phyloP scores from a whole-genome alignment of 2,797 vertebrate genomes.

The Fundulus diaphanus region DNA sequence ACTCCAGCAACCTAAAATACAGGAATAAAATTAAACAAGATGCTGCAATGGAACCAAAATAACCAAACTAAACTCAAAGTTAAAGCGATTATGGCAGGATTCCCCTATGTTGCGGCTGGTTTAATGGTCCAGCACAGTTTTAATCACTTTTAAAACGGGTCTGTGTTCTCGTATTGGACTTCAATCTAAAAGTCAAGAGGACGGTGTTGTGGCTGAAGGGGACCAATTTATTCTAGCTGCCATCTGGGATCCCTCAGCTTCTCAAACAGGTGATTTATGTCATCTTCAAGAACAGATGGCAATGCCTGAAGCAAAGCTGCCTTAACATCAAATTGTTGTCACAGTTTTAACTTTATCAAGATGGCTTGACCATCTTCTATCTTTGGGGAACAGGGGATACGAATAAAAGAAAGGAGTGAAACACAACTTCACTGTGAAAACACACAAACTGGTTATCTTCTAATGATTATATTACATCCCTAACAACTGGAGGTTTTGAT shows the following conservation, averaged over 20 bases:
- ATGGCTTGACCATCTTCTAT: constrained; percentile 6
- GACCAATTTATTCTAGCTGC: constrained; percentile 25
- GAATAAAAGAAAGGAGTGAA: constrained; percentile 1
- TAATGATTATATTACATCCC: constrained; percentile 8
- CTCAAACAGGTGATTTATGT: constrained; percentile 24
- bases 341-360: constrained; percentile 33
- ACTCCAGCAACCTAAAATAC: too few species aligned
- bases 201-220: constrained; percentile 11
- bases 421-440: background rate
- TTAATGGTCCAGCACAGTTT: background rate
- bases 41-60: too few species aligned
- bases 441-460: constrained; percentile 5
- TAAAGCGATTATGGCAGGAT: too few species aligned
- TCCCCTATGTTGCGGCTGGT: background rate
- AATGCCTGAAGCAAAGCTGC: constrained; percentile 15
- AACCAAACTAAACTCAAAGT: too few species aligned
- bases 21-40: too few species aligned
- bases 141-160: background rate
- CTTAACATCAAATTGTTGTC: constrained; percentile 4
- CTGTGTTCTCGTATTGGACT: background rate
- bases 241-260: constrained; percentile 30
- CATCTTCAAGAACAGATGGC: constrained; percentile 27
- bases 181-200: constrained; percentile 8
- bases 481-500: constrained; percentile 8
- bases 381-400: background rate